These are phyloP conservation scores for Sepiola atlantica DNA, from an alignment of 2,888 invertebrate species.

Conservation along the genomic window DNA sequence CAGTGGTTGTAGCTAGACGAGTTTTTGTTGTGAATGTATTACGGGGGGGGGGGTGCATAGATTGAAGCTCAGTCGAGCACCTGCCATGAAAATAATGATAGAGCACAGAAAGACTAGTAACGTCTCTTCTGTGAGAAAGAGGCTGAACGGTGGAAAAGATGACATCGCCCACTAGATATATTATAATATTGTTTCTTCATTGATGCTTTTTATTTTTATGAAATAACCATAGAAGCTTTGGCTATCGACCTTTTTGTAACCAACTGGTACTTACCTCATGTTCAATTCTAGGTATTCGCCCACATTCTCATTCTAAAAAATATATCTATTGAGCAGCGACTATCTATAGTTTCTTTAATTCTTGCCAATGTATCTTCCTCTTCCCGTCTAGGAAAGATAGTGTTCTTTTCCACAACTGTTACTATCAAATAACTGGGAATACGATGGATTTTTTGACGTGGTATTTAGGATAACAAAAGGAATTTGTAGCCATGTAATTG, in stretches of 20 bases:
- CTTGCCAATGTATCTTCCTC: neutral
- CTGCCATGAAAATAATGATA: too few relatives aligned
- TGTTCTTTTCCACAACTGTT: neutral
- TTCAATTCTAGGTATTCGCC: neutral
- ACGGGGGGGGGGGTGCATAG: too few relatives aligned
- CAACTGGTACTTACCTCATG: neutral
- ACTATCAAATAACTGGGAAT: neutral
- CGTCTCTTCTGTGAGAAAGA: too few relatives aligned
- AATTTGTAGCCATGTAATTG: neutral
- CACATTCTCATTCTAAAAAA: too few relatives aligned
- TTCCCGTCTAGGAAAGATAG: neutral
- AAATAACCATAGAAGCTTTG: neutral
- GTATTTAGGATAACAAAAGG: neutral
- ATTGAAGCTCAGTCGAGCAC: too few relatives aligned
- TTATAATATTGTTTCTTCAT: neutral
- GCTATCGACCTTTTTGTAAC: neutral
- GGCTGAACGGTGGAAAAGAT: too few relatives aligned
- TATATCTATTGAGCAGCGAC: accelerated
- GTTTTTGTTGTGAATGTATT: too few relatives aligned
- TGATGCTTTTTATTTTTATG: neutral
- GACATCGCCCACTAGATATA: too few relatives aligned
- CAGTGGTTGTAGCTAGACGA: too few relatives aligned
- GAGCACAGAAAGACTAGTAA: too few relatives aligned
- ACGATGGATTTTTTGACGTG: neutral
- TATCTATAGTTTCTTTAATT: neutral